Evolutionary conservation across 2,113 vertebrate species (phyloP).

Genomic region (Myodes glareolus): DNA sequence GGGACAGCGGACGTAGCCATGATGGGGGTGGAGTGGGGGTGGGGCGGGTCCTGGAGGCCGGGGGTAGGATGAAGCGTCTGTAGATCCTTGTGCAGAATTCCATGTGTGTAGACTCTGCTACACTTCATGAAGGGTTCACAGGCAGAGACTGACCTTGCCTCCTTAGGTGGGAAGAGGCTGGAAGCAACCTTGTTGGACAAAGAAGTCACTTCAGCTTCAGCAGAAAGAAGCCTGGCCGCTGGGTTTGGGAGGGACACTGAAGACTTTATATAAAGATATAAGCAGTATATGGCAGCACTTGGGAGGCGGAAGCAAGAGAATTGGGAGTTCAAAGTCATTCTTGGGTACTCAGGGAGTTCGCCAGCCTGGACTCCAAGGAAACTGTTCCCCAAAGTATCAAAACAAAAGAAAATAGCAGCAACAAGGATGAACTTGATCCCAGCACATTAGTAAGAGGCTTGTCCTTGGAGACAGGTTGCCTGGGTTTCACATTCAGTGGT

Average conservation of each 20-base stretch:
- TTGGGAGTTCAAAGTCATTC: neutral
- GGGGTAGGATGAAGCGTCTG: neutral
- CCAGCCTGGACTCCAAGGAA: neutral
- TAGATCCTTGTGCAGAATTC: conserved; percentile 56
- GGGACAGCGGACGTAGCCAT: conserved; percentile 78
- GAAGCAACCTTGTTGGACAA: neutral
- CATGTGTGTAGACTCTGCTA: conserved; percentile 19
- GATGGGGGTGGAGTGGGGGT: neutral
- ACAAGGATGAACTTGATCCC: neutral
- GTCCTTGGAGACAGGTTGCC: neutral
- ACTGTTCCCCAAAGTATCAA: neutral
- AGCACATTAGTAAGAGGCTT: neutral
- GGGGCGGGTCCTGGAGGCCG: conserved; percentile 64
- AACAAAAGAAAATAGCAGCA: neutral
- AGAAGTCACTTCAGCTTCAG: neutral
- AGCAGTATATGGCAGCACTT: neutral
- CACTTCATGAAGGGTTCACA: conserved; percentile 54
- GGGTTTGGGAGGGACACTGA: no score
- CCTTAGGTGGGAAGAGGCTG: neutral
- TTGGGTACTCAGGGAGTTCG: neutral
- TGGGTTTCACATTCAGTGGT: neutral
- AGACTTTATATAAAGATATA: neutral
- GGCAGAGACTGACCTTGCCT: neutral
- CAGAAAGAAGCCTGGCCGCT: neutral
- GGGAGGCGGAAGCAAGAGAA: neutral